Conservation (phyloP, 2,888 invertebrate genomes). For the Calameuta pallipes region DNA sequence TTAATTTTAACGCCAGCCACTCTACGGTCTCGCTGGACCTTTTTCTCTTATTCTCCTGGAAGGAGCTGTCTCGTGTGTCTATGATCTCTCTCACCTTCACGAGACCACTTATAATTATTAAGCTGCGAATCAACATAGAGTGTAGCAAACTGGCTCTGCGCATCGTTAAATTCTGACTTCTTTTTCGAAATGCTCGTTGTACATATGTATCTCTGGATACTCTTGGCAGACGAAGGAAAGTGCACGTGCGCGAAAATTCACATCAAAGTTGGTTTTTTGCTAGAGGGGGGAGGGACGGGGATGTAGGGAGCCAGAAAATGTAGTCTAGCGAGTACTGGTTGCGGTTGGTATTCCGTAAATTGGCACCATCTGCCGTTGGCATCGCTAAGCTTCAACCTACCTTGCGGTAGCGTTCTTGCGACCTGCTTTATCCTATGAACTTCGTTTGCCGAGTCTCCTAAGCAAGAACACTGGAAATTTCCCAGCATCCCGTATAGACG, state of each 20-base stretch:
- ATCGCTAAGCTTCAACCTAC: slow-evolving; percentile 28
- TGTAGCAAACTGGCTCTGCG: background rate
- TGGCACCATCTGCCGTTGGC: slow-evolving; percentile 48
- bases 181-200: background rate
- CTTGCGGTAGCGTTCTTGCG: background rate
- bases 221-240: background rate
- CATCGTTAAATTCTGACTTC: background rate
- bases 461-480: background rate
- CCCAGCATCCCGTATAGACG: background rate
- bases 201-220: background rate
- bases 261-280: background rate
- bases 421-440: slow-evolving; percentile 40
- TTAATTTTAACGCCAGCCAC: background rate
- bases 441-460: slow-evolving; percentile 19
- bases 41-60: background rate
- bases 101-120: background rate
- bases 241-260: too few relatives aligned
- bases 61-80: background rate
- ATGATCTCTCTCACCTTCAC: background rate
- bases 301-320: background rate
- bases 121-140: background rate
- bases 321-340: background rate
- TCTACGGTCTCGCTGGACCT: background rate
- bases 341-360: slow-evolving; percentile 29
- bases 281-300: too few relatives aligned